phyloP scores from a whole-genome alignment of 1,140 invertebrate genomes.

The Drosophila bipectinata region DNA sequence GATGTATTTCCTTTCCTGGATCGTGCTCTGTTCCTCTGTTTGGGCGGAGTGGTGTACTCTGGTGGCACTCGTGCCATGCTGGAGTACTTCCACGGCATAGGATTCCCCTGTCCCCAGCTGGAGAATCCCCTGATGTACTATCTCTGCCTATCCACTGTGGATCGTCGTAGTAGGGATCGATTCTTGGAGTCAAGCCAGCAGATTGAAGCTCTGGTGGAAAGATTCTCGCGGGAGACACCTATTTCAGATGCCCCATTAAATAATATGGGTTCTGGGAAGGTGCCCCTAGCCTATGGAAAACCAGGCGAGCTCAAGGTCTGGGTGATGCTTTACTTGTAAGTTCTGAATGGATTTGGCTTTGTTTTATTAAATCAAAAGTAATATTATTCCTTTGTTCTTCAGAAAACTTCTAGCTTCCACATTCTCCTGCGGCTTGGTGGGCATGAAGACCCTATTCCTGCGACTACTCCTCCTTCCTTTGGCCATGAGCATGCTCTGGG shows the following conservation, averaged over 20 bases:
- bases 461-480: slow-evolving; percentile 91
- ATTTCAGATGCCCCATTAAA: slow-evolving; percentile 78
- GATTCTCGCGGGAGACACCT: slow-evolving; percentile 92
- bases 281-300: slow-evolving; percentile 89
- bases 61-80: slow-evolving; percentile 94
- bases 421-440: slow-evolving; percentile 90
- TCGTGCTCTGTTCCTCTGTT: slow-evolving; percentile 89
- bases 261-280: slow-evolving; percentile 87
- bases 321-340: slow-evolving; percentile 91
- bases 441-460: slow-evolving; percentile 89
- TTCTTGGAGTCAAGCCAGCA: slow-evolving; percentile 97
- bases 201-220: slow-evolving; percentile 95
- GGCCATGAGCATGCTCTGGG: slow-evolving; percentile 91
- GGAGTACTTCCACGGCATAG: slow-evolving; percentile 95
- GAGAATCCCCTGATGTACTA: slow-evolving; percentile 98
- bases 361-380: not conserved
- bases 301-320: slow-evolving; percentile 89
- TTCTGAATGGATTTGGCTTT: slow-evolving; percentile 25
- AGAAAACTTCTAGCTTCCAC: slow-evolving; percentile 91
- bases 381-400: slow-evolving; percentile 65
- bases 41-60: slow-evolving; percentile 95
- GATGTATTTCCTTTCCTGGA: slow-evolving; percentile 97
- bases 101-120: slow-evolving; percentile 95
- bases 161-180: slow-evolving; percentile 89
- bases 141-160: slow-evolving; percentile 95